Base-by-base conservation (phyloP, 1,140 invertebrate genomes). In the Varroa destructor region DNA sequence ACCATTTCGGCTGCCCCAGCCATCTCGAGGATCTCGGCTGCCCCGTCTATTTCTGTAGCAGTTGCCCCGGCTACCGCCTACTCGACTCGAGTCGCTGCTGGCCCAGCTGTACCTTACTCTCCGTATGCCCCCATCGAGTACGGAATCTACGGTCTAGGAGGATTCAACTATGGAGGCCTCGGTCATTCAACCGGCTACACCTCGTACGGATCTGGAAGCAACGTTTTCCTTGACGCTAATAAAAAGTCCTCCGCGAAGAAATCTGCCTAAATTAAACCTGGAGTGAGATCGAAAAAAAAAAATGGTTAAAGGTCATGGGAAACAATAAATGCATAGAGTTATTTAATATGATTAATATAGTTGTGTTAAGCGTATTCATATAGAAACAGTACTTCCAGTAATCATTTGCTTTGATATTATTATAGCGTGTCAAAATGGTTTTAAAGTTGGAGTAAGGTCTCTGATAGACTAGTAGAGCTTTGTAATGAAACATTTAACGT, bases 191-290 rank as follows among this genome's bases (percentile, higher is more conserved):
- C 61, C 3, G 61, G 61, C 10, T 67, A 67, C 36, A 43, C 61
- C 10, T 46, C 61, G 12, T 67, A 67, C 37, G 46, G 36, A 12
- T 43, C 40, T 37, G 61, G 61, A 1, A 43, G 12, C 12, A 67
- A 67, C 36, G 61, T 67, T 40, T 67, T 67, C 61, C 61, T 67
- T 2, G 61, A 67, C 37, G 61, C 61, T 8, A 67, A 67, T 12
- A 67, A 67, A 8, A 67, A 67, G 61, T 67, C 61, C n/a, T 67
- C 61, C 3, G 61, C 61, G 14, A 67, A 67, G 61, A 67, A 67
- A 40, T 67, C 61, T 40, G 61, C 61, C 61, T 67, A 67, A 40
- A 8, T 46, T 25, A n/a, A 8, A 51, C 46, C 8, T 51, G 25
- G 46, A 51, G 46, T 51, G 46, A 51, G 46, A 51, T 51, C 4